Base-by-base conservation (phyloP, 2,113 vertebrate genomes). In the Coracopsis vasa region DNA sequence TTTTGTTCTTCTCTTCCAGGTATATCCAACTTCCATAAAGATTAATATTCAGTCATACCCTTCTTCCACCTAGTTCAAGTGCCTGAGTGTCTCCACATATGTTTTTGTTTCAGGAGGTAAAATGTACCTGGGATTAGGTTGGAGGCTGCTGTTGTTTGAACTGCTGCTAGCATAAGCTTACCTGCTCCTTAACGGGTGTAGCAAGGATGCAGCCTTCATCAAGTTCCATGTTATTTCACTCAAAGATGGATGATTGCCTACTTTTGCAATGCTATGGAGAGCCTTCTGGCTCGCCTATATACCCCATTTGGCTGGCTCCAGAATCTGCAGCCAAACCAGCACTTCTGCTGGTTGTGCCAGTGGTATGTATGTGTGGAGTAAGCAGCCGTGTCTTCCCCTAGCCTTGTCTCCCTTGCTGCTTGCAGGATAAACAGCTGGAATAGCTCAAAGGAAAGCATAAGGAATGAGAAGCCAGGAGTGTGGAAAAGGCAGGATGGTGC, bases 371-470 rank as follows among this genome's bases (percentile, higher is more conserved):
- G 28, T 75, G 50, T 10, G 45, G 73, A 73, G 45, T 80, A 42
- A 83, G 61, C 53, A 73, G 67, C 13, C 41, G 45, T 42, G n/a
- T 73, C 71, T 82, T 86, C 71, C 91, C 82, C 64, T 71, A 88
- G 39, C 29, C 58, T 61, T 18, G 6, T 13, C 88, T 71, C 77
- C 41, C 35, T 74, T 74, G 6, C 44, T 37, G 41, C 58, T 20
- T 39, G 64, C 9, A 67, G 92, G 75, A 83, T 25, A 61, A 91
- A 81, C 92, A 97, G 86, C 93, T 96, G 94, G 56, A 75, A 88
- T 1, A 67, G 77, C 92, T 95, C 94, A 94, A 78, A 53, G 64
- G 20, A 62, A 65, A 92, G 35, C 80, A 77, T 92, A 65, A 95
- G 65, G 83, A 94, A 74, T 81, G 69, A 92, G 75, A 50, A 88